Percentiles rank a stretch among this genome's conserved stretches.
phyloP scores from a whole-genome alignment of 2,113 vertebrate genomes.

The Lagopus muta region DNA sequence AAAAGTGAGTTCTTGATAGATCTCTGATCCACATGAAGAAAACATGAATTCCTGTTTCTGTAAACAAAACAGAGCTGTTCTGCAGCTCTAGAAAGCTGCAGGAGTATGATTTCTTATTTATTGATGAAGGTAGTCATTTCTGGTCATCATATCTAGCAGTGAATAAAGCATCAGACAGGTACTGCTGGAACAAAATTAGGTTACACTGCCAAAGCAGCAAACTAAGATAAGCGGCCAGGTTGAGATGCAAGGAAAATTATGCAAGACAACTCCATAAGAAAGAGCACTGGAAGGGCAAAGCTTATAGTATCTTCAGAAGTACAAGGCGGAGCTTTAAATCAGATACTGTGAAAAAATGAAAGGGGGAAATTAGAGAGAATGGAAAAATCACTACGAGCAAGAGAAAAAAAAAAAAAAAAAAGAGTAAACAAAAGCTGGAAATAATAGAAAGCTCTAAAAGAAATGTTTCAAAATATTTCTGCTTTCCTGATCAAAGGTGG shows the following conservation, averaged over 20 bases:
- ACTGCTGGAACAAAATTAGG: not conserved
- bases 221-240: not conserved
- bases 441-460: not conserved
- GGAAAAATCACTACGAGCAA: not conserved
- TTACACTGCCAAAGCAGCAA: not conserved
- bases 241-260: rapidly evolving
- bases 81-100: not conserved
- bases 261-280: not conserved
- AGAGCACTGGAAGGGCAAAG: not conserved
- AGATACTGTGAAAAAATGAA: not conserved
- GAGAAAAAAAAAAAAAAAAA: not conserved
- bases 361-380: not conserved
- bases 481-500: not conserved
- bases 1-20: not conserved
- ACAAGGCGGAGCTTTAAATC: not conserved
- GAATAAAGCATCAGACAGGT: not conserved
- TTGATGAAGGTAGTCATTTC: not conserved
- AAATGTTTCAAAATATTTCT: not conserved
- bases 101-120: not conserved
- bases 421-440: not conserved
- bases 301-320: not conserved
- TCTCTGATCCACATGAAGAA: not conserved
- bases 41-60: not conserved
- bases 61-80: not conserved
- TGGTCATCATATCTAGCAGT: not conserved